Base-by-base conservation (phyloP, 2,113 vertebrate genomes). In the Orthonyx spaldingii region DNA sequence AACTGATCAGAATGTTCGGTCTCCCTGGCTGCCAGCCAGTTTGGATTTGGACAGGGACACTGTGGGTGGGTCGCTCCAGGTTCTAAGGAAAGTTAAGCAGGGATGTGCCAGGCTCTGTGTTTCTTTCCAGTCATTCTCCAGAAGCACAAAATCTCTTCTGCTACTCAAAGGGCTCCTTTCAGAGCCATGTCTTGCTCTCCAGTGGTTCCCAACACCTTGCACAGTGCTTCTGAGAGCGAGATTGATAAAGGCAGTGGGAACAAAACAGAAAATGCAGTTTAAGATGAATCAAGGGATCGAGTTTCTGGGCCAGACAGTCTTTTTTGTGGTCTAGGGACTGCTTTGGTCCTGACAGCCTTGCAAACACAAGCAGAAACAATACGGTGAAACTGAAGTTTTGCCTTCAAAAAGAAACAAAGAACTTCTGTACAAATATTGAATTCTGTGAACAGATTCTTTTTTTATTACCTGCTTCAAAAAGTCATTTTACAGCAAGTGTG, bases 391-490 rank as follows among this genome's bases (percentile, higher is more conserved):
- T 19, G 10, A 92, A 84, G 30, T 56, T 79, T 66, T 61, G 60
- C 57, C 50, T 86, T 60, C 47, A 76, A 65, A 90, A 76, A 72
- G 61, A 71, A 82, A 14, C 55, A 74, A 57, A 89, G 27, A 87
- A n/a, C 75, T 84, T 92, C 41, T 18, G 10, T 53, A 81, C 68
- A 72, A 94, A 91, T 63, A 93, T 8, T 84, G 72, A 94, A 94
- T 94, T 96, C 53, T 37, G 84, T 92, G 97, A 98, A 98, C 97
- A 98, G 97, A 97, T 98, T 97, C 96, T 92, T 94, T 96, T 97
- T 97, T 97, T 97, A 97, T 96, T 94, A 87, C 89, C 97, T 97
- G 96, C 98, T 98, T 98, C 96, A 97, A 71, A 97, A 97, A 98
- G 97, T 98, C 97, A 97, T 98, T 96, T 97, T 97, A 96, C 97